Evolutionary conservation across 2,888 invertebrate genomes (phyloP), one percentile per base, ranked within the genome.

Genomic region (Caenorhabditis imperialis): DNA sequence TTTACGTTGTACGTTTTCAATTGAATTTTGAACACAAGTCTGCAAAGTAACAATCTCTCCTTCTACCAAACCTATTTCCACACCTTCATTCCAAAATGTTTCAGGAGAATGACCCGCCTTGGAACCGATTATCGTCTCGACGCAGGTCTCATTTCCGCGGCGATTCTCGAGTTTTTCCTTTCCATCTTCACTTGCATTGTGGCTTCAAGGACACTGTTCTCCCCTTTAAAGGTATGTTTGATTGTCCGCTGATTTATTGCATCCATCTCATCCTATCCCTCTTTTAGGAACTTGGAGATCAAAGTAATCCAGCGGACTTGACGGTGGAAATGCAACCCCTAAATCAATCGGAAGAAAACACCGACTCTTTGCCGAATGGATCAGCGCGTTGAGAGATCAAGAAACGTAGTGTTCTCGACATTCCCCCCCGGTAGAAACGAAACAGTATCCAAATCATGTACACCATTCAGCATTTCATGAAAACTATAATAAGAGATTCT

Each of bases 51-150:
- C n/a, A n/a, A n/a, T n/a, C n/a, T n/a, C n/a, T n/a, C n/a, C n/a
- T n/a, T n/a, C n/a, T n/a, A n/a, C n/a, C n/a, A n/a, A n/a, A n/a
- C n/a, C n/a, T n/a, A n/a, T n/a, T n/a, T n/a, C 30, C 30, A 30
- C 30, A 6, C 7, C 30, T 7, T 7, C 6, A 6, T 30, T 10
- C 30, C 10, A 10, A 30, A 30, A 30, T 10, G 10, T 73, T 84
- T 42, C 65, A 84, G 84, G 47, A 53, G 78, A 44, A 85, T 85
- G 85, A 85, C 80, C 8, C 78, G 85, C 14, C 71, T 85, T n/a
- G 85, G 85, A n/a, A 85, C 85, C 12, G 85, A 85, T 53, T 83
- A 83, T 44, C 80, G 83, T 27, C 58, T 85, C 16, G 85, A 85
- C 60, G 85, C 84, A 3, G 85, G 82, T 12, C 60, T 85, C 38